phyloP scores from a whole-genome alignment of 2,797 vertebrate genomes.

The Halcyon leucocephala region DNA sequence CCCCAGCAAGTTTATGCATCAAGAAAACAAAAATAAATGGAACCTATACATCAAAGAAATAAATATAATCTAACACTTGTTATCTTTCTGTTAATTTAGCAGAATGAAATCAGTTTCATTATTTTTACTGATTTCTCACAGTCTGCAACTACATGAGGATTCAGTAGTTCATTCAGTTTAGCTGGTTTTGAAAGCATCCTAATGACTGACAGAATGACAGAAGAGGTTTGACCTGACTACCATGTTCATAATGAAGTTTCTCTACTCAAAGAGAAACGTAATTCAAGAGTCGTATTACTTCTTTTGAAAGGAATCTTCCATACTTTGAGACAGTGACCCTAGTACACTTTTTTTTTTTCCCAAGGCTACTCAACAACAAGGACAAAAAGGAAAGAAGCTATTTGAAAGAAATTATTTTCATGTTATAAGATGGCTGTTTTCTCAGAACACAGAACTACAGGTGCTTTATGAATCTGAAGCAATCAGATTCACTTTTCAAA shows the following conservation, averaged over 20 bases:
- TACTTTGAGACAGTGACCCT: conserved; percentile 25
- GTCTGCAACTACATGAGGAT: neutral
- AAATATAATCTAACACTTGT: neutral
- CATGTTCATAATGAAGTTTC: conserved; percentile 50
- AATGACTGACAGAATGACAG: conserved; percentile 49
- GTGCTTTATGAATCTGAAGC: neutral
- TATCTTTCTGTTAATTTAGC: neutral
- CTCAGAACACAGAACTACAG: neutral
- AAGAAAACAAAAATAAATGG: neutral
- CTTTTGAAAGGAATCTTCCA: conserved; percentile 23
- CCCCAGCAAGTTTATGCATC: neutral
- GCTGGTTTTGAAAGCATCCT: conserved; percentile 19
- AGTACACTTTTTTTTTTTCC: neutral
- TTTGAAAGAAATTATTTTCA: conserved; percentile 29
- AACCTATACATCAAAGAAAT: neutral
- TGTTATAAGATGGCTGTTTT: neutral
- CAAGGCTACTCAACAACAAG: neutral
- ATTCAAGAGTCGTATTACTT: conserved; percentile 12
- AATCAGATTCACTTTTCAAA: conserved; percentile 27
- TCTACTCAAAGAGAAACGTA: conserved; percentile 31
- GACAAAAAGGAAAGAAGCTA: conserved; percentile 16
- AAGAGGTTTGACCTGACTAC: conserved; percentile 43
- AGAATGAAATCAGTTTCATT: neutral
- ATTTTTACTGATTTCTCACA: neutral
- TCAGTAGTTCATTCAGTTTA: neutral